Percentiles rank a stretch among this genome's conserved stretches.
Conservation (phyloP, 2,888 invertebrate genomes). For the Physocephala rufipes region DNA sequence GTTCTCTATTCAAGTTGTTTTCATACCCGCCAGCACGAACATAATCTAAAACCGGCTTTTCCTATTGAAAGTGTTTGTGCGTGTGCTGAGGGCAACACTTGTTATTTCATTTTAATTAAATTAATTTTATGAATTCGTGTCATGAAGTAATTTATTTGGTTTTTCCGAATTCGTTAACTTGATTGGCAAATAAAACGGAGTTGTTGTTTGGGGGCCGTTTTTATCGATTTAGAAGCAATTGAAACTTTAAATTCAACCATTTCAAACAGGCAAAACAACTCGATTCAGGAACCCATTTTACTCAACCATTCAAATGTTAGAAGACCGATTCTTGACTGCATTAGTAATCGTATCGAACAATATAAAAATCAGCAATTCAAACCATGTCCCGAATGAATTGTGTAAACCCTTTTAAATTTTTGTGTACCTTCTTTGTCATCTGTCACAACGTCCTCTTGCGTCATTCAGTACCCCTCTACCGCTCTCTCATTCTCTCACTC, state of each 20-base stretch:
- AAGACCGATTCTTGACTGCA: too few relatives aligned
- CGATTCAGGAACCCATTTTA: too few relatives aligned
- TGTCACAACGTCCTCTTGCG: background rate
- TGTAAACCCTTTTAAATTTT: too few relatives aligned
- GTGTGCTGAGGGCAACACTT: conserved; percentile 51
- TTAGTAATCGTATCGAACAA: too few relatives aligned
- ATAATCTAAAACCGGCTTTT: background rate
- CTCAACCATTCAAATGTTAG: too few relatives aligned
- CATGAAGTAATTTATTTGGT: conserved; percentile 28
- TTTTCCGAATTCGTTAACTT: background rate
- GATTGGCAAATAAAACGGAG: too few relatives aligned
- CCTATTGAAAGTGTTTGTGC: conserved; percentile 32
- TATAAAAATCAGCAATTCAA: too few relatives aligned
- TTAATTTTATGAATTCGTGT: conserved; percentile 59
- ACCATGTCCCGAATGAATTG: too few relatives aligned
- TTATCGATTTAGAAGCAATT: conserved; percentile 18
- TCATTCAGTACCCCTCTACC: background rate
- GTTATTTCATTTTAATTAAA: conserved; percentile 65
- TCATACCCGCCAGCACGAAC: background rate
- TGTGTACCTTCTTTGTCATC: too few relatives aligned
- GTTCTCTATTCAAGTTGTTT: conserved; percentile 29
- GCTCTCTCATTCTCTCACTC: background rate
- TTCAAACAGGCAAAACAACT: too few relatives aligned
- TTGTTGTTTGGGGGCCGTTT: background rate
- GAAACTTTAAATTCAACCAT: too few relatives aligned